phyloP scores from a whole-genome alignment of 2,888 invertebrate species.

The Ennomos fuscantarius region DNA sequence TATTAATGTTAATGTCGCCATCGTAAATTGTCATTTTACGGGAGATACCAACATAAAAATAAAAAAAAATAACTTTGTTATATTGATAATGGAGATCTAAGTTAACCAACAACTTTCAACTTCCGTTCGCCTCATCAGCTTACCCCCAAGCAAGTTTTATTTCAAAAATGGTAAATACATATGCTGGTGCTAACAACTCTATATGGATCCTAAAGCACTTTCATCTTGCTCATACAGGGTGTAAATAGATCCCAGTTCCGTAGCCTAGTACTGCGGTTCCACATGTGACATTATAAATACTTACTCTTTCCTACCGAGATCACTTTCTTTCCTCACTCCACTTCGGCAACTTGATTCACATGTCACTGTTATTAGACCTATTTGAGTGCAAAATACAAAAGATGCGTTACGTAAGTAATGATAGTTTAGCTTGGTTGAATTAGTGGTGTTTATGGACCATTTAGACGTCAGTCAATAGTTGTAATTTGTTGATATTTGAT shows the following conservation, averaged over 20 bases:
- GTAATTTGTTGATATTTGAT: neutral
- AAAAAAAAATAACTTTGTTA: too few relatives aligned
- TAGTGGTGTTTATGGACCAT: slow-evolving; percentile 11
- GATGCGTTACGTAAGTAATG: slow-evolving; percentile 61
- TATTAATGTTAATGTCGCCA: too few relatives aligned
- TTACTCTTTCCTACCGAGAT: slow-evolving; percentile 30
- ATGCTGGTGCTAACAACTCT: slow-evolving; percentile 44
- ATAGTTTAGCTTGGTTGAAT: slow-evolving; percentile 1
- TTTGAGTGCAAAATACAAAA: slow-evolving; percentile 54
- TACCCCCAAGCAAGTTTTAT: too few relatives aligned
- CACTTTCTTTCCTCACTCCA: slow-evolving; percentile 63
- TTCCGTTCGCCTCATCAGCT: too few relatives aligned
- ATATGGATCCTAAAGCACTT: slow-evolving; percentile 49
- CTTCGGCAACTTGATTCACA: slow-evolving; percentile 37
- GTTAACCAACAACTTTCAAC: too few relatives aligned
- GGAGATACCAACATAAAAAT: too few relatives aligned
- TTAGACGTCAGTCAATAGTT: slow-evolving; percentile 14
- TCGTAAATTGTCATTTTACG: too few relatives aligned
- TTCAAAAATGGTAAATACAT: too few relatives aligned
- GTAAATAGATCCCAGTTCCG: slow-evolving; percentile 58
- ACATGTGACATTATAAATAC: slow-evolving; percentile 42
- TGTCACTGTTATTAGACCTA: slow-evolving; percentile 10
- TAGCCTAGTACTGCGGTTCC: slow-evolving; percentile 28
- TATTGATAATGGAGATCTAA: too few relatives aligned
- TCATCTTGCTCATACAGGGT: slow-evolving; percentile 54